Evolutionary conservation across 1,140 invertebrate species (phyloP).

Genomic region (Bombus confusus): DNA sequence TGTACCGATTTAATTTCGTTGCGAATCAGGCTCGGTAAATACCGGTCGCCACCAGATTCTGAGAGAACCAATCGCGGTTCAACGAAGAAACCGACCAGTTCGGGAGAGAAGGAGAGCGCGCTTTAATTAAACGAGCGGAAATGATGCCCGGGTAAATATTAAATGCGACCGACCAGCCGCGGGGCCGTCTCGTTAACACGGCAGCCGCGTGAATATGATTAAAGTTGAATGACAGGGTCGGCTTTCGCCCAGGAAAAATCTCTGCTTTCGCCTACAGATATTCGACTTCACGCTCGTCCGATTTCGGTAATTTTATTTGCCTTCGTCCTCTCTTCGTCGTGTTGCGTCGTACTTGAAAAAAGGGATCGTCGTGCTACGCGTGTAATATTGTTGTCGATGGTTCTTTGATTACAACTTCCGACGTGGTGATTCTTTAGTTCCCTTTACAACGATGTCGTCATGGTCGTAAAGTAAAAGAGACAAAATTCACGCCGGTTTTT

Average conservation of each 20-base stretch:
- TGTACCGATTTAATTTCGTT: constrained; percentile 68
- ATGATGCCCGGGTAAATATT: constrained; percentile 67
- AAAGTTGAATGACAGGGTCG: constrained; percentile 56
- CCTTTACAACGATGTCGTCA: background rate
- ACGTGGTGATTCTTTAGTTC: background rate
- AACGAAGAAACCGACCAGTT: constrained; percentile 47
- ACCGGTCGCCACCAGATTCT: constrained; percentile 41
- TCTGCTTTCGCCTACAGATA: background rate
- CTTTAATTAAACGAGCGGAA: constrained; percentile 69
- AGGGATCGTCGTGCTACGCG: background rate
- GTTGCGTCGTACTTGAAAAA: background rate
- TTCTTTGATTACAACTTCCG: background rate
- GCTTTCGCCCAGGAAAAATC: constrained; percentile 1
- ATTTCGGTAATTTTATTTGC: constrained; percentile 2
- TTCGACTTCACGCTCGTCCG: constrained; percentile 13
- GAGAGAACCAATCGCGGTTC: constrained; percentile 59
- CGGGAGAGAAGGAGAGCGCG: background rate
- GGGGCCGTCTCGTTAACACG: constrained; percentile 62
- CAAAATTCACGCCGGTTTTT: background rate
- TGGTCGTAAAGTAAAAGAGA: background rate
- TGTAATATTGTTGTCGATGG: constrained; percentile 5
- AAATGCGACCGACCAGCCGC: constrained; percentile 55
- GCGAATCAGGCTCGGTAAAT: constrained; percentile 65
- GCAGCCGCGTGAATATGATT: constrained; percentile 62
- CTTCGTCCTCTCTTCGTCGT: background rate